Percentiles rank a stretch among this genome's conserved stretches.
Evolutionary conservation across 1,140 invertebrate species (phyloP).

Genomic region (Drosophila obscura): DNA sequence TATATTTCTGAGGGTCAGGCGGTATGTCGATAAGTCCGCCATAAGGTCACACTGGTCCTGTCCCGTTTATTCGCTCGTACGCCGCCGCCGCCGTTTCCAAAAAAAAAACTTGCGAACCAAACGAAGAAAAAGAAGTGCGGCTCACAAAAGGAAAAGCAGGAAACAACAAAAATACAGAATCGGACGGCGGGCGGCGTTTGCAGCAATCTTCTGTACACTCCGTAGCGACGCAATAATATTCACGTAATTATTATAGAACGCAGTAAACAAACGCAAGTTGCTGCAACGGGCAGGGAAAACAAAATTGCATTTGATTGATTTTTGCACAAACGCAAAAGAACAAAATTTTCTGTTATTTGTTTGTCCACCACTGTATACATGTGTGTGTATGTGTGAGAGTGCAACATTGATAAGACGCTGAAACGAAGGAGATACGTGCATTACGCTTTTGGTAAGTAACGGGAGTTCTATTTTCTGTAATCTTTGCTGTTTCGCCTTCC

Average conservation of each 20-base stretch:
- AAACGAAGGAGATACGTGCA: constrained; percentile 25
- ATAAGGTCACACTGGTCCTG: neutral
- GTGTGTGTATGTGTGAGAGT: constrained; percentile 9
- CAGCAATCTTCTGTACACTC: no score
- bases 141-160: constrained; percentile 22
- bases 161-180: neutral
- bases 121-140: constrained; percentile 6
- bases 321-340: constrained; percentile 5
- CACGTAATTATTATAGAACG: neutral
- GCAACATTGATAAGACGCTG: constrained; percentile 40
- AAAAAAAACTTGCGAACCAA: no score
- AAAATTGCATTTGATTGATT: constrained; percentile 34
- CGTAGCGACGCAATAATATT: neutral
- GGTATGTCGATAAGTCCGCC: neutral
- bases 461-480: constrained; percentile 17
- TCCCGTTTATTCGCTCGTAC: no score
- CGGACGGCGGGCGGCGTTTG: no score
- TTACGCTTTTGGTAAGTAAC: constrained; percentile 32
- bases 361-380: constrained; percentile 1
- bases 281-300: neutral
- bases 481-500: constrained; percentile 23
- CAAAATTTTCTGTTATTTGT: constrained; percentile 21
- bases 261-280: neutral
- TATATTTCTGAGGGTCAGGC: neutral
- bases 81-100: no score